Conservation (phyloP, 2,797 vertebrate species). For the Sebastiscus tertius region DNA sequence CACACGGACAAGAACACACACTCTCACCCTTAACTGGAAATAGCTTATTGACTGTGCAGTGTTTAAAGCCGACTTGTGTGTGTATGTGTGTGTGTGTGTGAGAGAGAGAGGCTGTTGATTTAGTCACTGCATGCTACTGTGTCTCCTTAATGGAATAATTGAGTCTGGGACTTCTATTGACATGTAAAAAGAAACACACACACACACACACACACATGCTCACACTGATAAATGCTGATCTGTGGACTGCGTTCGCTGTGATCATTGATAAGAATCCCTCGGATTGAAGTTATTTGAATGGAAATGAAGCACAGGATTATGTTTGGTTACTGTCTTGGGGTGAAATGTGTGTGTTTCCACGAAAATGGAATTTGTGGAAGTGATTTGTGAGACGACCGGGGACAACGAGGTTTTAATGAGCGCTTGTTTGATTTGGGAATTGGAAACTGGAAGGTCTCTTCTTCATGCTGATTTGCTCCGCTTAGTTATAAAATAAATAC, state of each 20-base stretch:
- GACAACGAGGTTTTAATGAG: constrained; percentile 69
- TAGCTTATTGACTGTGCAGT: constrained; percentile 72
- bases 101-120: constrained; percentile 67
- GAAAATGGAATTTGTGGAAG: constrained; percentile 76
- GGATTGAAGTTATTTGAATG: constrained; percentile 80
- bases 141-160: constrained; percentile 80
- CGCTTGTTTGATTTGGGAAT: constrained; percentile 85
- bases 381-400: constrained; percentile 62
- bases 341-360: constrained; percentile 67
- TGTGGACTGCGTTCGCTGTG: constrained; percentile 41
- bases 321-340: constrained; percentile 66
- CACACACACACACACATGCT: not conserved
- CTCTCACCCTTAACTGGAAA: constrained; percentile 50
- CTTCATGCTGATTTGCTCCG: constrained; percentile 62
- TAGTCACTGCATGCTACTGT: constrained; percentile 62
- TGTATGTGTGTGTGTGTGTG: not conserved
- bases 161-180: constrained; percentile 71
- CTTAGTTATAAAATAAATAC: constrained; percentile 66
- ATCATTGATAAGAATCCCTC: constrained; percentile 73
- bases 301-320: constrained; percentile 82
- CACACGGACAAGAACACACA: constrained; percentile 27
- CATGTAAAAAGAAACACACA: constrained; percentile 33
- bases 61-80: constrained; percentile 65
- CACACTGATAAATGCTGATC: constrained; percentile 39
- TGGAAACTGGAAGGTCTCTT: constrained; percentile 72